phyloP scores from a whole-genome alignment of 2,113 vertebrate genomes.

The Cinclus mexicanus region DNA sequence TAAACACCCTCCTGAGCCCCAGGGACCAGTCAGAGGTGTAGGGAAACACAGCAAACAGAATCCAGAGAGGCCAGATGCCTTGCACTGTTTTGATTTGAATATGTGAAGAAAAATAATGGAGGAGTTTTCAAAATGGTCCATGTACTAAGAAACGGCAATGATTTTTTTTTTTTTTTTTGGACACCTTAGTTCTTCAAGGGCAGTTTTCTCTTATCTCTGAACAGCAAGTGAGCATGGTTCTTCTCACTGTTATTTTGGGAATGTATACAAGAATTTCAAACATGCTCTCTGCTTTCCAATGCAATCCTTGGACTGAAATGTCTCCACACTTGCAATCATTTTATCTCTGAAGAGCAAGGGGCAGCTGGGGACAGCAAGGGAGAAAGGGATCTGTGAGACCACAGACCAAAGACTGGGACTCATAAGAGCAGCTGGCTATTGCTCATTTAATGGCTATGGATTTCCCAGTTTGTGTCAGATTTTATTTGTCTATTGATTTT shows the following conservation, averaged over 20 bases:
- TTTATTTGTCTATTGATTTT: neutral
- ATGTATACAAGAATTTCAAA: neutral
- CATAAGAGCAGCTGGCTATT: neutral
- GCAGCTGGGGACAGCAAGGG: neutral
- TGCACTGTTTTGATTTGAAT: neutral
- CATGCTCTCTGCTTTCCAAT: neutral
- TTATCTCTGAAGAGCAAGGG: neutral
- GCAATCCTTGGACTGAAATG: neutral
- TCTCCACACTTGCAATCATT: neutral
- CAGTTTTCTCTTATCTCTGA: neutral
- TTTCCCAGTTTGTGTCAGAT: neutral
- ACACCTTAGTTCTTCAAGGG: neutral
- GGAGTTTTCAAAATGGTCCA: neutral
- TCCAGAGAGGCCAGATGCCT: neutral
- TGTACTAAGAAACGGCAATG: neutral
- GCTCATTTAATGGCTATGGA: neutral
- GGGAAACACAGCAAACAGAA: neutral
- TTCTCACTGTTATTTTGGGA: neutral
- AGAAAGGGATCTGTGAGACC: neutral
- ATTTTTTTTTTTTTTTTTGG: neutral
- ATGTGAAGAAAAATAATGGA: neutral
- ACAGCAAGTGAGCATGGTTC: neutral
- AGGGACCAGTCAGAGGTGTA: neutral
- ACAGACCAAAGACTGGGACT: neutral
- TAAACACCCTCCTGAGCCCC: neutral